These are phyloP conservation scores for Trichonephila clavipes DNA, from an alignment of 1,140 invertebrate species.

Conservation along the genomic window DNA sequence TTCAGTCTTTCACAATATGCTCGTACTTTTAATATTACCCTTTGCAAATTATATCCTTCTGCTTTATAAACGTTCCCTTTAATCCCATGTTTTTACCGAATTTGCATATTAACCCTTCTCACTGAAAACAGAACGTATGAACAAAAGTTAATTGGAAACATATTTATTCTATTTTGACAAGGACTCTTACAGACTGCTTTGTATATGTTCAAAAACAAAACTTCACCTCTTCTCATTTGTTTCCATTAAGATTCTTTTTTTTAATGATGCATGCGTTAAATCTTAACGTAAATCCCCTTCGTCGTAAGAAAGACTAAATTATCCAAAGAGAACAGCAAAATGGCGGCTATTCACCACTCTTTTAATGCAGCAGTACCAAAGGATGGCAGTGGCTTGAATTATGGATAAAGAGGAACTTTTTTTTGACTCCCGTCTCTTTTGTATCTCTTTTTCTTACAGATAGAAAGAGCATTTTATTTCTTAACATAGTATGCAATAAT, in stretches of 20 bases:
- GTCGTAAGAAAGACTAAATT: neutral
- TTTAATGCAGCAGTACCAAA: neutral
- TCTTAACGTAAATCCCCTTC: neutral
- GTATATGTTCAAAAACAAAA: neutral
- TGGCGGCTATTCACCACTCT: neutral
- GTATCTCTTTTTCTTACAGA: neutral
- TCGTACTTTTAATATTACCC: too few species aligned
- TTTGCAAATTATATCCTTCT: too few species aligned
- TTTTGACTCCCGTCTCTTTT: neutral
- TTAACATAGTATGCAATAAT: neutral
- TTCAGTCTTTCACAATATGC: too few species aligned
- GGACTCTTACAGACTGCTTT: neutral
- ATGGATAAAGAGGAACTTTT: constrained; percentile 4
- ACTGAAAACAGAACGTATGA: too few species aligned
- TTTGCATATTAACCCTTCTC: too few species aligned
- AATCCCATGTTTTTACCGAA: too few species aligned
- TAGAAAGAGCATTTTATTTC: neutral
- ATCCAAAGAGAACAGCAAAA: constrained; percentile 8
- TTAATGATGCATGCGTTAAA: neutral
- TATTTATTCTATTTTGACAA: too few species aligned
- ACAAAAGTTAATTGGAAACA: too few species aligned
- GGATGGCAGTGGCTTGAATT: neutral
- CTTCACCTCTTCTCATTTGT: neutral
- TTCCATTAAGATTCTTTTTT: neutral
- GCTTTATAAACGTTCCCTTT: too few species aligned